Evolutionary conservation across 2,113 vertebrate genomes (phyloP), one percentile per base, ranked within the genome.

Genomic region (Zingel zingel): DNA sequence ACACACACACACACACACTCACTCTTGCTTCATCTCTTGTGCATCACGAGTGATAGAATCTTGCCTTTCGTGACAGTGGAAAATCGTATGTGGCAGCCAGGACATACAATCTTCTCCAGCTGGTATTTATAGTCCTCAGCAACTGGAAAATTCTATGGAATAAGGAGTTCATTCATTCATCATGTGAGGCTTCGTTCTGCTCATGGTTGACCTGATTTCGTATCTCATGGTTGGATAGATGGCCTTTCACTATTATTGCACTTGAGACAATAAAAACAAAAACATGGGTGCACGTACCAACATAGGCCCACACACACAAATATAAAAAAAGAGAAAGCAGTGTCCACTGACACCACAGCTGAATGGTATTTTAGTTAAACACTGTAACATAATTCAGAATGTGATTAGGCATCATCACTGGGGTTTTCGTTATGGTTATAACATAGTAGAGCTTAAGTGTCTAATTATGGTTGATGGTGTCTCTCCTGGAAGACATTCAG

Each of bases 141-240:
- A 88, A 81, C 78, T 87, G 85, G 86, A 91, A 90, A 83, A 85
- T 89, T 92, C 39, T 89, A 86, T 89, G 88, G 91, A 93, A 93
- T 91, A 89, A 87, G 92, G 88, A 91, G 88, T 91, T 88, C 86
- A 88, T 91, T 91, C 87, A 91, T 90, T 92, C 88, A 90, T 91
- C 91, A 92, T 88, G 89, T 91, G 92, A 91, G 61, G 85, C 78
- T 70, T 78, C 62, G 69, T 65, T 82, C 68, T 75, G 69, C 88
- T 86, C 81, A 63, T 63, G 74, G 76, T 79, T 93, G 91, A 93
- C 88, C 91, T 89, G 84, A 91, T 93, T 94, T 85, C 12, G 2
- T 48, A 64, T 87, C 82, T 86, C 61, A 68, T 45, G 75, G 61
- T 68, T 68, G 73, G 82, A 91, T 79, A 82, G 74, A 85, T 77